Evolutionary conservation across 1,140 invertebrate species (phyloP).

Genomic region (Papilio aristodemus): DNA sequence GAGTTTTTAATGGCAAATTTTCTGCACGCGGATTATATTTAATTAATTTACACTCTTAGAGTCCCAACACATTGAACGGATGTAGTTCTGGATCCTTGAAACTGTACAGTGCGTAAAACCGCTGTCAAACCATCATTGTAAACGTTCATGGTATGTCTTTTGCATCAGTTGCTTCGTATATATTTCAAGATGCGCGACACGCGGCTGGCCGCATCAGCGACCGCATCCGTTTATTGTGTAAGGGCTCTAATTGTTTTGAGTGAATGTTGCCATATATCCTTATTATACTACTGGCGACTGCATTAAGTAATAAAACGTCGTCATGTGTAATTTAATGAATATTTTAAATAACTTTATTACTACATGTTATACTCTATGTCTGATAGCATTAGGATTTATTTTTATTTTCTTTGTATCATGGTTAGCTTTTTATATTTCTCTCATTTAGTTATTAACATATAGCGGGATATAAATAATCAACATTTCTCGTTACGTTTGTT

Average conservation of each 20-base stretch:
- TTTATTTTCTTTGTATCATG: neutral
- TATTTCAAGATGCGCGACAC: no score
- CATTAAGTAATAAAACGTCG: neutral
- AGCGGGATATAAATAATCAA: neutral
- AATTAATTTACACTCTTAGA: conserved; percentile 2
- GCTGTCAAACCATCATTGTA: no score
- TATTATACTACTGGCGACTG: neutral
- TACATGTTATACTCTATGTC: neutral
- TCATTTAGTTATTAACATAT: neutral
- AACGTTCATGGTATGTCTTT: no score
- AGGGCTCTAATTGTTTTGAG: no score
- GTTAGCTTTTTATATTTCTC: conserved; percentile 1
- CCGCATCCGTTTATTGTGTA: no score
- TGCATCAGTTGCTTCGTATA: no score
- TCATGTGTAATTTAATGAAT: neutral
- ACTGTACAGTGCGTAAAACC: no score
- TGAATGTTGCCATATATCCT: conserved; percentile 3
- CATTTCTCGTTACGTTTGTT: neutral
- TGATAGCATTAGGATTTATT: neutral
- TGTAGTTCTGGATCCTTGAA: no score
- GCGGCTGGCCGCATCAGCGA: no score
- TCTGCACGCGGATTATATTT: neutral
- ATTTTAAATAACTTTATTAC: neutral
- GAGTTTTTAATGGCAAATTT: no score
- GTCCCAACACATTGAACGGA: no score